Base-by-base conservation (phyloP, 2,888 invertebrate genomes). In the Drosophila melanocephala region DNA sequence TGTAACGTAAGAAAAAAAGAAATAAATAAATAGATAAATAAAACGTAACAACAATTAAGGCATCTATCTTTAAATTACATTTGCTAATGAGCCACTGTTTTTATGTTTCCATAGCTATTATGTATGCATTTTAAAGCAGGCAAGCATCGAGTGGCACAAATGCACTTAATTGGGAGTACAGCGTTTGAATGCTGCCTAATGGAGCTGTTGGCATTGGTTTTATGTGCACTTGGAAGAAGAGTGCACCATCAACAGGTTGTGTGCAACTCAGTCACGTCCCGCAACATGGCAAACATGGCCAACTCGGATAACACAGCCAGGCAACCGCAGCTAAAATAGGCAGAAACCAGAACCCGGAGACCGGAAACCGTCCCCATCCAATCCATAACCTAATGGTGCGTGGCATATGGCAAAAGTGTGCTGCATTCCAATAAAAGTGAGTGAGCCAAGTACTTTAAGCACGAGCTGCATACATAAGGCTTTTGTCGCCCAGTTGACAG, bases 401-500 rank as follows among this genome's bases (percentile, higher is more conserved):
- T 89, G 74, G 82, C 87, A 87, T 89, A 84, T 81, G 82, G 79
- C 72, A 70, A 73, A 67, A 81, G 79, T 75, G 86, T 55, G 33
- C 66, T 73, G 91, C 90, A 91, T 91, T 87, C 66, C 70, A 91
- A 89, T 91, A 79, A 89, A 89, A 79, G 58, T 59, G 69, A 67
- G 53, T 57, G 77, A 72, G 63, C 28, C 59, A 72, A 70, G 42
- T 67, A 74, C 83, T 84, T 69, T 33, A 10, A 50, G 61, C 59
- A 53, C 28, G 53, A 35, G 32, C 32, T 55, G 69, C 50, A 63
- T 62, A 53, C 57, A 50, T 47, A 33, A 37, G 19, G 7, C 58
- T 42, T 22, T 28, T 58, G 56, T 44, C 50, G 37, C 12, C 32
- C 16, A 39, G 26, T n/a, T 37, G 19, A 19, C 55, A 55, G 26